phyloP scores from a whole-genome alignment of 1,140 invertebrate genomes.

The Dufourea novaeangliae region DNA sequence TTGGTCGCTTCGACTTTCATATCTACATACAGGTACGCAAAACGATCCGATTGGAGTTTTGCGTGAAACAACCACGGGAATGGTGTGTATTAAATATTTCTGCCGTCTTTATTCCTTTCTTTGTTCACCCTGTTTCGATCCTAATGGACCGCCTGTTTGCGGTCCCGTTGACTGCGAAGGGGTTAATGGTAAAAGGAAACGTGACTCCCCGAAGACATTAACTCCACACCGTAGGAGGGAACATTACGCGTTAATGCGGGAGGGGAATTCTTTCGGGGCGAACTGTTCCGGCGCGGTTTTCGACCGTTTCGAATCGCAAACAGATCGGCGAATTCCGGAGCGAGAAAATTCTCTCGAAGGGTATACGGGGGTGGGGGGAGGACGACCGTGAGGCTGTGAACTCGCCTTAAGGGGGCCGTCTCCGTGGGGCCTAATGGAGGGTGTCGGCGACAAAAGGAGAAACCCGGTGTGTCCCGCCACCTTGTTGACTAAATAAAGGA shows the following conservation, averaged over 20 bases:
- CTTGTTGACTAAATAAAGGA: slow-evolving; percentile 76
- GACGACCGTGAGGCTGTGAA: slow-evolving; percentile 4
- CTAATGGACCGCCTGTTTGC: background rate
- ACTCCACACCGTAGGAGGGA: background rate
- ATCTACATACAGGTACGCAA: too few species aligned
- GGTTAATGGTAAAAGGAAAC: background rate
- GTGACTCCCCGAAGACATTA: background rate
- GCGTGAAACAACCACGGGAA: too few species aligned
- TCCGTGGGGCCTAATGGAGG: slow-evolving; percentile 16
- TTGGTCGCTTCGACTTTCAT: too few species aligned
- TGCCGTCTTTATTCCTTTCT: background rate
- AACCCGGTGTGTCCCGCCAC: slow-evolving; percentile 58
- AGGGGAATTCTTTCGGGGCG: background rate
- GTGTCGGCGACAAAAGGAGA: slow-evolving; percentile 39
- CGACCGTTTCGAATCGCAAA: slow-evolving; percentile 56
- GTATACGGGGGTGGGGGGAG: too few species aligned
- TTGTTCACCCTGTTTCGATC: too few species aligned
- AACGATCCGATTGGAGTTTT: too few species aligned
- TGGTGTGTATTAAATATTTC: too few species aligned
- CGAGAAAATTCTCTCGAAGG: slow-evolving; percentile 61
- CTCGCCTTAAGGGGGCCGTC: slow-evolving; percentile 2
- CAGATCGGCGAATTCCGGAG: slow-evolving; percentile 50
- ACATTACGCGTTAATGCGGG: background rate
- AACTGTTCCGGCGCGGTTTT: background rate
- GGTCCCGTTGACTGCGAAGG: background rate